A percentile compares a stretch with the other conserved stretches of the same genome.
Conservation (phyloP, 2,113 vertebrate species). For the Phyllostomus hastatus region DNA sequence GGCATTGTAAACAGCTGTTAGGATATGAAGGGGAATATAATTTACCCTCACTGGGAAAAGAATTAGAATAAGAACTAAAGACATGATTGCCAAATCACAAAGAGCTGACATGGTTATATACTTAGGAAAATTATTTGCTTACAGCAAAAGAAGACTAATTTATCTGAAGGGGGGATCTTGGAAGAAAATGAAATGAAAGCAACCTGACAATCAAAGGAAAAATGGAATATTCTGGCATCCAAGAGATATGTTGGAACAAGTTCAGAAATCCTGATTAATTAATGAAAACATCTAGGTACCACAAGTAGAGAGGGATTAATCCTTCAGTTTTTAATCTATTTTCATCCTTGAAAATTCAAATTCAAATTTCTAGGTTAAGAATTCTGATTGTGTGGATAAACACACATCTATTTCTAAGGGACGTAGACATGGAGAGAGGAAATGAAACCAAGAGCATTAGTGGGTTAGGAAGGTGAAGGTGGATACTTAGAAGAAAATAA, state of each 20-base stretch:
- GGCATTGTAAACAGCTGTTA: neutral
- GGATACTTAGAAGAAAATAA: neutral
- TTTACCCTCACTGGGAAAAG: neutral
- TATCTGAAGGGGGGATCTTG: neutral
- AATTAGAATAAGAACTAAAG: neutral
- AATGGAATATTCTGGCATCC: neutral
- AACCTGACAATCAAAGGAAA: neutral
- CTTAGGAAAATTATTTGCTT: neutral
- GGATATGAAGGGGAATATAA: neutral
- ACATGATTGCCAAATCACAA: neutral
- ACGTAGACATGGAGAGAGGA: neutral
- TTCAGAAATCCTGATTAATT: neutral
- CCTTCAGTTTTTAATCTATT: neutral
- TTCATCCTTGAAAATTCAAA: neutral
- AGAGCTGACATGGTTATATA: neutral
- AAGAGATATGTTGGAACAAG: neutral
- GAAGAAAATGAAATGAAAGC: neutral
- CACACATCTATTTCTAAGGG: neutral
- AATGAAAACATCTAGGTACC: neutral
- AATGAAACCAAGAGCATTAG: neutral
- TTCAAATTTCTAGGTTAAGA: neutral
- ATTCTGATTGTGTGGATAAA: neutral
- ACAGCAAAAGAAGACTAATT: neutral
- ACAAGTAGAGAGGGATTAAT: neutral
- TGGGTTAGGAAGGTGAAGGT: neutral